Evolutionary conservation across 1,140 invertebrate species (phyloP).

Genomic region (Thaumatotibia leucotreta): DNA sequence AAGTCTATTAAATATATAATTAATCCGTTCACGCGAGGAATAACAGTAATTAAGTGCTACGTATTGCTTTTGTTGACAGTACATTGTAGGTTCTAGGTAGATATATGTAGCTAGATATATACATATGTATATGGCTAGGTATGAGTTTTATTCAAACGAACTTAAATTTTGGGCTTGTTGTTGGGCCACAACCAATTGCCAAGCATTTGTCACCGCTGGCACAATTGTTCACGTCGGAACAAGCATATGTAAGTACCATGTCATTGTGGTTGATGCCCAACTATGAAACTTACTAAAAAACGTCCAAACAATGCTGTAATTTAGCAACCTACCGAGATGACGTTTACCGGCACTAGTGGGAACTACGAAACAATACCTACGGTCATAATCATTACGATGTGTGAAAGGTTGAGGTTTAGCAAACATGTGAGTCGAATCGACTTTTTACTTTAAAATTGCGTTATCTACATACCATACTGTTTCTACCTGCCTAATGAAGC

Average conservation of each 20-base stretch:
- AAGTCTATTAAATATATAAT: too few species aligned
- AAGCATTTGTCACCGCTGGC: conserved; percentile 29
- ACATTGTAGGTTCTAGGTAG: too few species aligned
- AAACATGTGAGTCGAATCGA: conserved; percentile 15
- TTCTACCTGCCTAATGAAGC: not conserved
- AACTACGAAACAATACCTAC: conserved; percentile 19
- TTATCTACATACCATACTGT: not conserved
- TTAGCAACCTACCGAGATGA: conserved; percentile 32
- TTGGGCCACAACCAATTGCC: not conserved
- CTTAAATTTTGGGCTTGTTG: not conserved
- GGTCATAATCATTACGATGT: conserved; percentile 5
- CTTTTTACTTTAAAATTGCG: not conserved
- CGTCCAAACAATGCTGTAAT: conserved; percentile 36
- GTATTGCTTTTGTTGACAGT: too few species aligned
- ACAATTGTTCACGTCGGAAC: conserved; percentile 37
- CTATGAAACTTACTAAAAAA: conserved; percentile 29
- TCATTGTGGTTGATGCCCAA: conserved; percentile 37
- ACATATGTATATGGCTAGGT: too few species aligned
- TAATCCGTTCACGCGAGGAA: too few species aligned
- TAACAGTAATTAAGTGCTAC: too few species aligned
- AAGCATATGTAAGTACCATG: conserved; percentile 37
- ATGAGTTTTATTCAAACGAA: too few species aligned
- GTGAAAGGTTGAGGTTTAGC: conserved; percentile 16
- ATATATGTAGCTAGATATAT: too few species aligned
- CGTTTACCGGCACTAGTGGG: conserved; percentile 20